Conservation (phyloP, 2,888 invertebrate species). For the Leptopilina drosophilae region DNA sequence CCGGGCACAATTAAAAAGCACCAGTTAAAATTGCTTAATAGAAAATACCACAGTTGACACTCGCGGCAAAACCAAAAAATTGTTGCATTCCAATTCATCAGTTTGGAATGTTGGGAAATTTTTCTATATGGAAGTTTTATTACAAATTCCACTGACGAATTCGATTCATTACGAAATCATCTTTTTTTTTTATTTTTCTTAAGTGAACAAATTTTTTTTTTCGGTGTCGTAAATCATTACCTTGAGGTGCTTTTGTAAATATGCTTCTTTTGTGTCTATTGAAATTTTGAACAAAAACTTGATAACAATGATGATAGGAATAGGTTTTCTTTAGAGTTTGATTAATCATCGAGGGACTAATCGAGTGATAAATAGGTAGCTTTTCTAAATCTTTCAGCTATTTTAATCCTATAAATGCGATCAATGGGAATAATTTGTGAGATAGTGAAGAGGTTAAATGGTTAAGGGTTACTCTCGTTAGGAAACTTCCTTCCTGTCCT, state of each 20-base stretch:
- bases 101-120: conserved; percentile 34
- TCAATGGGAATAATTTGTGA: background rate
- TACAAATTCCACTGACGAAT: background rate
- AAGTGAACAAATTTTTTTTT: conserved; percentile 60
- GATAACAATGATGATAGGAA: conserved; percentile 62
- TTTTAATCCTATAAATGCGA: background rate
- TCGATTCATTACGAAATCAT: no score
- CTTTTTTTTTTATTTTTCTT: no score
- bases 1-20: conserved; percentile 60
- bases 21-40: conserved; percentile 47
- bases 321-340: conserved; percentile 35
- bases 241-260: conserved; percentile 61
- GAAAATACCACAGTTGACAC: conserved; percentile 17
- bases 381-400: conserved; percentile 39
- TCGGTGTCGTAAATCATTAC: conserved; percentile 68
- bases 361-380: conserved; percentile 3
- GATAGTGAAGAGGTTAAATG: background rate
- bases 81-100: conserved; percentile 27
- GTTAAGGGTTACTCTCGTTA: conserved; percentile 46
- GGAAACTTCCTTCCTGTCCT: conserved; percentile 49
- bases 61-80: background rate
- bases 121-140: background rate
- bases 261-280: conserved; percentile 57
- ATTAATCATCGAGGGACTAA: conserved; percentile 4
- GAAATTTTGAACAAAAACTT: conserved; percentile 59